These are phyloP conservation scores for Chloropsis hardwickii DNA, from an alignment of 2,113 vertebrate genomes.

Conservation along the genomic window DNA sequence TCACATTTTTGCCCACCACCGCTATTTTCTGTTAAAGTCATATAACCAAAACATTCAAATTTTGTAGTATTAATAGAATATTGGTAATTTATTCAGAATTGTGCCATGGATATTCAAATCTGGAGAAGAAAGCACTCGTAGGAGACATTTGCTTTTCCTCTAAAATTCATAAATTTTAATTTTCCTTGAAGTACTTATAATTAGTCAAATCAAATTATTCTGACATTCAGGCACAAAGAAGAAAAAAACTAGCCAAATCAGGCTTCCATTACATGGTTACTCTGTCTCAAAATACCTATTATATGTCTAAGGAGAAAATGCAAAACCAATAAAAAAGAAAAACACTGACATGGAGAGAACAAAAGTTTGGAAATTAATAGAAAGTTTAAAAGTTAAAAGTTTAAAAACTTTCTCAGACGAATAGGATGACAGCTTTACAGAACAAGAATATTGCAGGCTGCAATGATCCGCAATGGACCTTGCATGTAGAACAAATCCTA, in stretches of 20 bases:
- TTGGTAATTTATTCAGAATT: background rate
- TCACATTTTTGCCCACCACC: rapidly evolving
- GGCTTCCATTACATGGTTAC: background rate
- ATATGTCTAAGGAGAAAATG: background rate
- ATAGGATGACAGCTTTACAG: background rate
- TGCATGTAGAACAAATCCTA: background rate
- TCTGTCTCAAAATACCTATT: background rate
- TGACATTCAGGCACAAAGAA: background rate
- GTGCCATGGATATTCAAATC: background rate
- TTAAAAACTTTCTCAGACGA: background rate
- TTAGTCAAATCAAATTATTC: background rate
- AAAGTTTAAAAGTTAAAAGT: background rate
- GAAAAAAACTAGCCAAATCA: background rate
- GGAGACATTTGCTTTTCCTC: background rate
- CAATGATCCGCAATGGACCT: rapidly evolving
- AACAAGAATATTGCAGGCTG: background rate
- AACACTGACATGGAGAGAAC: background rate
- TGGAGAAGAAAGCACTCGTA: background rate
- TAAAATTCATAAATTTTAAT: background rate
- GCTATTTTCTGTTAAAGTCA: background rate
- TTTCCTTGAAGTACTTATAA: background rate
- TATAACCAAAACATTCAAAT: background rate
- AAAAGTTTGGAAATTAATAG: background rate
- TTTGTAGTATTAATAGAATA: background rate
- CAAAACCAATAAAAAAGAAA: background rate